These are phyloP conservation scores for Leucophenga varia DNA, from an alignment of 1,140 invertebrate genomes.

Conservation along the genomic window DNA sequence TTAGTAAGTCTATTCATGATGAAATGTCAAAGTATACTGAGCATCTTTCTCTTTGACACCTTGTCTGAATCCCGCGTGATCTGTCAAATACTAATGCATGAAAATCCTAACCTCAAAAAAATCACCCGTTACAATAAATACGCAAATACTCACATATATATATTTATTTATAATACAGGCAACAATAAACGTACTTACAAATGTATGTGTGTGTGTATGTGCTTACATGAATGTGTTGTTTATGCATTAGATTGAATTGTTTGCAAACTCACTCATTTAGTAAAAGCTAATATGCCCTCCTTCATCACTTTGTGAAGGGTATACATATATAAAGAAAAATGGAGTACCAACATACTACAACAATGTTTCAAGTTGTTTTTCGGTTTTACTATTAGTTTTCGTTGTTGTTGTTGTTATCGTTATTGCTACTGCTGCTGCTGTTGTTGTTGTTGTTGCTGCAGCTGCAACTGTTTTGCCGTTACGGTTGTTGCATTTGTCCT, in stretches of 20 bases:
- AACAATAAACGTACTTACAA: constrained; percentile 8
- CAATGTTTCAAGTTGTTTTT: constrained; percentile 36
- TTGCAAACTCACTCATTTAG: not conserved
- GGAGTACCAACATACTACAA: constrained; percentile 6
- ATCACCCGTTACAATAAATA: too few relatives aligned
- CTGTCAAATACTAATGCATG: too few relatives aligned
- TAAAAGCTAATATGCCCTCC: constrained; percentile 14
- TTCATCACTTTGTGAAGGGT: too few relatives aligned
- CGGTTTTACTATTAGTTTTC: too few relatives aligned
- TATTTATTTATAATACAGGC: too few relatives aligned
- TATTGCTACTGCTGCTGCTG: constrained; percentile 2
- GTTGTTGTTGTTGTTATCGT: constrained; percentile 4
- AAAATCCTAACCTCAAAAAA: too few relatives aligned
- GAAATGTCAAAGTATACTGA: too few relatives aligned
- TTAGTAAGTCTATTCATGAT: too few relatives aligned
- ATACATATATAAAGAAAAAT: not conserved
- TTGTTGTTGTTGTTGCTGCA: constrained; percentile 14
- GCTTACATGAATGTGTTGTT: not conserved
- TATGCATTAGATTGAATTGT: constrained; percentile 16
- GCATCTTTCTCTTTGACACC: too few relatives aligned
- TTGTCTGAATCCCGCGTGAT: too few relatives aligned
- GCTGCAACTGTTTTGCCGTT: constrained; percentile 3
- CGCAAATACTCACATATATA: too few relatives aligned
- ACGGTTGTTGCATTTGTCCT: constrained; percentile 24
- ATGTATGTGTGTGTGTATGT: constrained; percentile 12